Percentiles rank a stretch among this genome's conserved stretches.
Evolutionary conservation across 2,797 vertebrate species (phyloP).

Genomic region (Crocodylus rhombifer): DNA sequence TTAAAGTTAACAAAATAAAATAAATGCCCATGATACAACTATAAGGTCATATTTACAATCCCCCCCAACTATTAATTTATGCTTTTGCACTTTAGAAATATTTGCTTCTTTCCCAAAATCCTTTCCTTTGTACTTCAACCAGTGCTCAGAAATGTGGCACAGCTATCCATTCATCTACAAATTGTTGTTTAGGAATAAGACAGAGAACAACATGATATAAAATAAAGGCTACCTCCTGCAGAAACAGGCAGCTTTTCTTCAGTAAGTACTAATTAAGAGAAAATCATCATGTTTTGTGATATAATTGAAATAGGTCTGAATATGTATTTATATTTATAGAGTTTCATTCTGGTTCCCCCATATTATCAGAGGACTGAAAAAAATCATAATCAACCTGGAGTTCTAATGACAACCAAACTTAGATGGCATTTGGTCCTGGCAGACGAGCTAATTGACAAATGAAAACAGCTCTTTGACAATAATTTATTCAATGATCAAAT

Average conservation of each 20-base stretch:
- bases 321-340: too few relatives aligned
- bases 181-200: neutral
- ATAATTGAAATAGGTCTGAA: neutral
- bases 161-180: fast-evolving
- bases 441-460: neutral
- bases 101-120: neutral
- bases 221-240: neutral
- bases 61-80: neutral
- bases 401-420: neutral
- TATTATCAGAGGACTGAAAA: too few relatives aligned
- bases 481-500: neutral
- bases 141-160: neutral
- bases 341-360: too few relatives aligned
- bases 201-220: neutral
- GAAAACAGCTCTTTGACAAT: neutral
- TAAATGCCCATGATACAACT: neutral
- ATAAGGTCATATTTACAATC: neutral
- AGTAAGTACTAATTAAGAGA: fast-evolving
- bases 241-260: neutral
- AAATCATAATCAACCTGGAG: neutral
- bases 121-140: neutral
- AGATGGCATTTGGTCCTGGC: neutral
- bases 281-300: neutral
- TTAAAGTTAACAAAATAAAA: neutral
- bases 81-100: neutral